Evolutionary conservation across 2,113 vertebrate species (phyloP).

Genomic region (Rutilus rutilus): DNA sequence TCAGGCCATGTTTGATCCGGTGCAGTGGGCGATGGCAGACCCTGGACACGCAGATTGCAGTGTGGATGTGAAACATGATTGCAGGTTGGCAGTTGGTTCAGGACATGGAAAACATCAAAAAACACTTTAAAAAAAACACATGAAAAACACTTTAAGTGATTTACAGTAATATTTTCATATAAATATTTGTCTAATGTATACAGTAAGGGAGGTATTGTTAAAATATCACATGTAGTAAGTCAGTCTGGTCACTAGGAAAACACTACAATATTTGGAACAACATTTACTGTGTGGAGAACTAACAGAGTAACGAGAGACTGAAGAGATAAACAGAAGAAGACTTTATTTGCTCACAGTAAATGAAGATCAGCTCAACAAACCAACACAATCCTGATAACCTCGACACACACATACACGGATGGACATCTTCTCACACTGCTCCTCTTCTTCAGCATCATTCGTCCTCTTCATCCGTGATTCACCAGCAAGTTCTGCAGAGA

Average conservation of each 20-base stretch:
- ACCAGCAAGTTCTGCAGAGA: slow-evolving; percentile 53
- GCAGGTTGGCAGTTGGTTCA: too few species aligned
- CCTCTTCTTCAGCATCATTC: slow-evolving; percentile 13
- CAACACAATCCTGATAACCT: background rate
- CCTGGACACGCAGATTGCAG: background rate
- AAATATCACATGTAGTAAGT: too few species aligned
- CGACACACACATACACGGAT: background rate
- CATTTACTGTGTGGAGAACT: background rate
- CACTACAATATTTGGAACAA: too few species aligned
- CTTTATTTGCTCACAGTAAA: slow-evolving; percentile 46
- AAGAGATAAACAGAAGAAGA: slow-evolving; percentile 3
- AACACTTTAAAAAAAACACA: too few species aligned
- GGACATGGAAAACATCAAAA: background rate
- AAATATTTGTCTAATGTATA: too few species aligned
- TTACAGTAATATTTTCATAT: too few species aligned
- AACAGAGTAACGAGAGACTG: slow-evolving; percentile 2
- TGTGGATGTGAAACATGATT: background rate
- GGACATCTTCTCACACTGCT: background rate
- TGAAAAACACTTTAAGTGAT: too few species aligned
- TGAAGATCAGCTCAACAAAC: slow-evolving; percentile 38
- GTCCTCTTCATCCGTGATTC: slow-evolving; percentile 52
- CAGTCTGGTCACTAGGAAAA: too few species aligned
- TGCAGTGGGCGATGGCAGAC: background rate
- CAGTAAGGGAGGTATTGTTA: too few species aligned
- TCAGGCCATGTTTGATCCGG: background rate